Percentiles rank a stretch among this genome's conserved stretches.
Evolutionary conservation across 2,888 invertebrate species (phyloP).

Genomic region (Cyaniris semiargus): DNA sequence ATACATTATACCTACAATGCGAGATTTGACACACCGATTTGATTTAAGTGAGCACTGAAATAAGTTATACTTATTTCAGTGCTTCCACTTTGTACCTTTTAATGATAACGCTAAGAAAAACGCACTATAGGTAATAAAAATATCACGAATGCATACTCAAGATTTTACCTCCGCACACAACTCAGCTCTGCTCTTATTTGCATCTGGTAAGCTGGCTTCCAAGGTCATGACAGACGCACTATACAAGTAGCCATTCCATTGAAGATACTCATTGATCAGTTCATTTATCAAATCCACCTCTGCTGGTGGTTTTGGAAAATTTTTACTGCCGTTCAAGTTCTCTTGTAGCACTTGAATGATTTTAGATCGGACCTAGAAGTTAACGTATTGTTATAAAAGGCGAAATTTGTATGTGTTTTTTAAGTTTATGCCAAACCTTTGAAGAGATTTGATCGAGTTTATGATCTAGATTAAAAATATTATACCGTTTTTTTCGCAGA

Average conservation of each 20-base stretch:
- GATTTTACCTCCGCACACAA: conserved; percentile 56
- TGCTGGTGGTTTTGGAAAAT: conserved; percentile 52
- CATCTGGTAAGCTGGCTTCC: conserved; percentile 63
- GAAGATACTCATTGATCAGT: conserved; percentile 83
- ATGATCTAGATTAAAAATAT: too few species aligned
- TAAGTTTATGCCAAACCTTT: not conserved
- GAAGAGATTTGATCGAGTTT: not conserved
- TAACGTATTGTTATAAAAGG: not conserved
- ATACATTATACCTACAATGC: too few species aligned
- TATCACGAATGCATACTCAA: too few species aligned
- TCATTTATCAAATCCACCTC: conserved; percentile 82
- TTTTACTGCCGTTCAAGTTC: conserved; percentile 50
- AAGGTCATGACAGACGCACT: conserved; percentile 79
- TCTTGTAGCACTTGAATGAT: conserved; percentile 64
- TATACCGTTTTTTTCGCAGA: too few species aligned
- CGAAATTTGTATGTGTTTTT: not conserved
- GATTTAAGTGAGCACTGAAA: too few species aligned
- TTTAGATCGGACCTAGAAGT: conserved; percentile 62
- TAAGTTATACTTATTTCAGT: too few species aligned
- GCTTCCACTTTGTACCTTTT: too few species aligned
- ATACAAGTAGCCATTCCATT: conserved; percentile 86
- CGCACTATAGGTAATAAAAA: too few species aligned
- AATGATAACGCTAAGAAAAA: too few species aligned
- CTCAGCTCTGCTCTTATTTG: conserved; percentile 54
- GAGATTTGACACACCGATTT: too few species aligned